Conservation (phyloP, 2,797 vertebrate genomes). For the Sebastes nivosus region DNA sequence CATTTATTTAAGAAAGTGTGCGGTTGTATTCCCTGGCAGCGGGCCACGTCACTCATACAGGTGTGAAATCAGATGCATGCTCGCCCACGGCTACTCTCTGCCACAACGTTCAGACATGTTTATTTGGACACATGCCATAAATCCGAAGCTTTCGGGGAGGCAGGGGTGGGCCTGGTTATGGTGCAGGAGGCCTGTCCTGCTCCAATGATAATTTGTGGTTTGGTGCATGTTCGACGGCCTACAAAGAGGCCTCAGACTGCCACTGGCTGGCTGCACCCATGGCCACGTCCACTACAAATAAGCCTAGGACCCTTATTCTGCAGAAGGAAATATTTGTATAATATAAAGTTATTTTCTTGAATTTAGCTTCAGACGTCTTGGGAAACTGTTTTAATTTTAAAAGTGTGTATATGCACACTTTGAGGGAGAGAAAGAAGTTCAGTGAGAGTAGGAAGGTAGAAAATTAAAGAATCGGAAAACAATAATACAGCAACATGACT, state of each 20-base stretch:
- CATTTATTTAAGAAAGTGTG: constrained; percentile 48
- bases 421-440: constrained; percentile 20
- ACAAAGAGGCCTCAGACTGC: constrained; percentile 91
- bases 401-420: constrained; percentile 35
- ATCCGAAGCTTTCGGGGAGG: constrained; percentile 74
- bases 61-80: constrained; percentile 57
- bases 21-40: constrained; percentile 23
- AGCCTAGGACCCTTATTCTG: constrained; percentile 80
- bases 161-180: constrained; percentile 68
- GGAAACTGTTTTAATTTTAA: constrained; percentile 49
- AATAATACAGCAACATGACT: not conserved
- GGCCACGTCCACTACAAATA: constrained; percentile 83
- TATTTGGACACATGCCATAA: constrained; percentile 89
- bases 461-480: constrained; percentile 7
- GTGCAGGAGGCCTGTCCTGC: constrained; percentile 81
- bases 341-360: constrained; percentile 77
- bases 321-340: constrained; percentile 84
- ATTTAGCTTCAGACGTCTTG: constrained; percentile 61
- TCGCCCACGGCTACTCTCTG: constrained; percentile 72
- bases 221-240: constrained; percentile 86
- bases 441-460: not conserved
- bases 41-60: constrained; percentile 34
- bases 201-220: constrained; percentile 94
- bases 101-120: constrained; percentile 76
- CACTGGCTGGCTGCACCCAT: constrained; percentile 80